These are phyloP conservation scores for Theristicus caerulescens DNA, from an alignment of 2,113 vertebrate genomes.

Conservation along the genomic window DNA sequence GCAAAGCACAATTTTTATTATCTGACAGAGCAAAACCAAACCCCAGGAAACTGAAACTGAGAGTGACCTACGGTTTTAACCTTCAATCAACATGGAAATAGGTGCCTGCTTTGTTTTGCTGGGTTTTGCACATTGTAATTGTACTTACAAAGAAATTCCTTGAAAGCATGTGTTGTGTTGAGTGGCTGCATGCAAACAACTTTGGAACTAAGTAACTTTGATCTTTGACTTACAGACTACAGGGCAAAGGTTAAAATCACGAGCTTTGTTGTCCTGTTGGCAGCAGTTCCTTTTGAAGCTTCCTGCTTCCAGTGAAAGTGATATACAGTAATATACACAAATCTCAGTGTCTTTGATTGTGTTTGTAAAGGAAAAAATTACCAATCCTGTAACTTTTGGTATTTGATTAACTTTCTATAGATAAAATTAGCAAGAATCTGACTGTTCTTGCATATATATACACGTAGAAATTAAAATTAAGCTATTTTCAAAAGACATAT, in stretches of 20 bases:
- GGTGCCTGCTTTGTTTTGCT: constrained; percentile 58
- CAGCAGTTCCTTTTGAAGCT: constrained; percentile 57
- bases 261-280: constrained; percentile 35
- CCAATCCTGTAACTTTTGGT: constrained; percentile 6
- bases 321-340: constrained; percentile 44
- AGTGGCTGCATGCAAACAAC: constrained; percentile 45
- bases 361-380: constrained; percentile 46
- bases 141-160: constrained; percentile 66
- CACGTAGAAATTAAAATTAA: neutral
- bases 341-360: constrained; percentile 52
- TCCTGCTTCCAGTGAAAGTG: constrained; percentile 52
- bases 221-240: constrained; percentile 59
- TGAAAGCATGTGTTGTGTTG: constrained; percentile 43
- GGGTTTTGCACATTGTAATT: constrained; percentile 66
- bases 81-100: constrained; percentile 60
- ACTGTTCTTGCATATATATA: neutral
- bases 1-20: constrained; percentile 67
- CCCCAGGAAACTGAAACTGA: constrained; percentile 60
- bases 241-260: constrained; percentile 64
- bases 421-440: neutral
- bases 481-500: neutral
- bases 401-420: neutral
- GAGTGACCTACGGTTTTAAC: constrained; percentile 66
- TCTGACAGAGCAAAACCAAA: constrained; percentile 46
- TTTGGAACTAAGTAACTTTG: constrained; percentile 61